Evolutionary conservation across 2,888 invertebrate species (phyloP).

Genomic region (Acholoe squamosa): DNA sequence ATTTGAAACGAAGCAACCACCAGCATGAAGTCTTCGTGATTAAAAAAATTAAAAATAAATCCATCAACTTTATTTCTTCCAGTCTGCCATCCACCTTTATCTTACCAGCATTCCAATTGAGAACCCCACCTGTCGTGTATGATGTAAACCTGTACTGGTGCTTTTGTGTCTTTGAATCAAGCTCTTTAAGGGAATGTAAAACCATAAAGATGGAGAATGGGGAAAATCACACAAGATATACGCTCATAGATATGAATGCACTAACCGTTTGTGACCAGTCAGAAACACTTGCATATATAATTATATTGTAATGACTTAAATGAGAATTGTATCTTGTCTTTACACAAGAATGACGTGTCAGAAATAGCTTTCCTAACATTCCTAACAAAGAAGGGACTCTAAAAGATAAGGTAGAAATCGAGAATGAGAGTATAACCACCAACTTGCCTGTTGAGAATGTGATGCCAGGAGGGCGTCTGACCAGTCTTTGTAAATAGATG

Average conservation of each 20-base stretch:
- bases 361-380: conserved; percentile 55
- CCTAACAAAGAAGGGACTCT: conserved; percentile 26
- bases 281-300: conserved; percentile 56
- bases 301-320: conserved; percentile 47
- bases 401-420: background rate
- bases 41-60: background rate
- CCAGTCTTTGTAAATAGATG: conserved; percentile 57
- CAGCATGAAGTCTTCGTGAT: background rate
- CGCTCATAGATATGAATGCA: conserved; percentile 38
- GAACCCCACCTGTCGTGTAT: conserved; percentile 35
- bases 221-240: background rate
- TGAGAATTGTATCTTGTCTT: conserved; percentile 39
- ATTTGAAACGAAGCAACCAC: background rate
- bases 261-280: conserved; percentile 43
- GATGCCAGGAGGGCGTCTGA: conserved; percentile 48
- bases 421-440: conserved; percentile 51
- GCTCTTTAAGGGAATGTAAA: background rate
- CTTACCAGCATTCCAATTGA: conserved; percentile 29
- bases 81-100: background rate
- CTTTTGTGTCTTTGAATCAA: conserved; percentile 49
- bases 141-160: conserved; percentile 40
- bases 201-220: background rate
- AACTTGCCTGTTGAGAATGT: conserved; percentile 61
- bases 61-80: background rate
- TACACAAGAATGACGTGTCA: conserved; percentile 17